Evolutionary conservation across 2,113 vertebrate species (phyloP), one percentile per base, ranked within the genome.

Genomic region (Cryptotis parvus): DNA sequence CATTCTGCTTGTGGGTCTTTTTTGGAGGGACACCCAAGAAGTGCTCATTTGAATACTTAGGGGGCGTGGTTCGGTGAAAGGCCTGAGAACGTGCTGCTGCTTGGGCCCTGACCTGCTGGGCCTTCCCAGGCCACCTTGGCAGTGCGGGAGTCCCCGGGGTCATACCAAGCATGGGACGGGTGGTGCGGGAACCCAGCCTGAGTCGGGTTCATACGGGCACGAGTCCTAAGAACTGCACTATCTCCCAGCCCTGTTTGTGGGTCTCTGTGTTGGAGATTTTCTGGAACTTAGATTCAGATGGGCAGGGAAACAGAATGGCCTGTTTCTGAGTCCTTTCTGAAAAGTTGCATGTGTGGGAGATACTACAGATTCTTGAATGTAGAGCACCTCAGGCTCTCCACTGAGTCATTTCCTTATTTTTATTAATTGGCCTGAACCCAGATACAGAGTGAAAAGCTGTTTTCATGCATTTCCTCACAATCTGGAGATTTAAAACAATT

Each of bases 371-470:
- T 93, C 58, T 91, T 85, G 79, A 87, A 85, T 49, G 41, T 43
- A 65, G 75, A 91, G 22, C 93, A 72, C 85, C 75, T 86, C 85
- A 84, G 76, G 39, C 31, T 95, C 55, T 92, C 74, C 69, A 72
- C 87, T 91, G 91, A 94, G 77, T 95, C 90, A 95, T 87, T 95
- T 95, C 80, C 80, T 93, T 61, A 77, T 84, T 94, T 88, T 93
- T 89, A 92, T 93, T 94, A 90, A 92, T 91, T 94, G 91, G 37
- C 76, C 91, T 75, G 66, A 37, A 75, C 35, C 92, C 83, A 94
- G 4, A 41, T 89, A 63, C 81, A 81, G 79, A 84, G 69, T 69
- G 15, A 39, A 94, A 81, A 72, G 49, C 68, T 91, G 72, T 93
- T 91, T 95, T 95, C 94, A 94, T 94, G 69, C 15, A 37, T 89